phyloP scores from a whole-genome alignment of 2,113 vertebrate species.

The Aramus guarauna region DNA sequence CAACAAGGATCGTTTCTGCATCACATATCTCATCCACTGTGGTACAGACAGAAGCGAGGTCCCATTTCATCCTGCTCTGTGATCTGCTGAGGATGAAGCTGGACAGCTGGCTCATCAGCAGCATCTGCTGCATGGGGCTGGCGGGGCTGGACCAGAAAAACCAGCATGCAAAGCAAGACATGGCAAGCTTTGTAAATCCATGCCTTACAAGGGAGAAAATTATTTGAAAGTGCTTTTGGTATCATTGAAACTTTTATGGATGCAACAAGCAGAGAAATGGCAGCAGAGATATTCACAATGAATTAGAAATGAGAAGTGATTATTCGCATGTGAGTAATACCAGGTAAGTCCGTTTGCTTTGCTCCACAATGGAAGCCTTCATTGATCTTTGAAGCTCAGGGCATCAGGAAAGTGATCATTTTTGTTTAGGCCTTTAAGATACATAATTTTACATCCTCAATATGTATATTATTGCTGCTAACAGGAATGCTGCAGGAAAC shows the following conservation, averaged over 20 bases:
- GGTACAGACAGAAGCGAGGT: fast-evolving
- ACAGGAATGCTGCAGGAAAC: neutral
- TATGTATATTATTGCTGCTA: neutral
- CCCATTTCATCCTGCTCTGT: neutral
- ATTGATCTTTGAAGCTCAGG: neutral
- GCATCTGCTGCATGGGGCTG: neutral
- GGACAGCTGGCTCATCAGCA: neutral
- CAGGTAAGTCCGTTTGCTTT: neutral
- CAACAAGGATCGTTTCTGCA: neutral
- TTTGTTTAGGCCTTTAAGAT: neutral
- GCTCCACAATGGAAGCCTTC: neutral
- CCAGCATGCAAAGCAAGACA: neutral
- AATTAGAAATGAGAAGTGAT: neutral
- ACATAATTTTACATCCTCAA: neutral
- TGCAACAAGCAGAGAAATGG: neutral
- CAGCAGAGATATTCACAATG: neutral
- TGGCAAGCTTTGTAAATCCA: neutral
- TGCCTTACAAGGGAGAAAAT: neutral
- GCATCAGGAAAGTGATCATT: neutral
- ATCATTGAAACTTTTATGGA: neutral
- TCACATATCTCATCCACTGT: neutral
- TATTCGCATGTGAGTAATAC: neutral
- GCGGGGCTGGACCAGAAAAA: neutral
- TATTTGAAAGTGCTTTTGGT: neutral
- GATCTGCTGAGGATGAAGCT: neutral